Percentiles rank a stretch among this genome's conserved stretches.
Conservation (phyloP, 1,140 invertebrate genomes). For the Carposina sasakii region DNA sequence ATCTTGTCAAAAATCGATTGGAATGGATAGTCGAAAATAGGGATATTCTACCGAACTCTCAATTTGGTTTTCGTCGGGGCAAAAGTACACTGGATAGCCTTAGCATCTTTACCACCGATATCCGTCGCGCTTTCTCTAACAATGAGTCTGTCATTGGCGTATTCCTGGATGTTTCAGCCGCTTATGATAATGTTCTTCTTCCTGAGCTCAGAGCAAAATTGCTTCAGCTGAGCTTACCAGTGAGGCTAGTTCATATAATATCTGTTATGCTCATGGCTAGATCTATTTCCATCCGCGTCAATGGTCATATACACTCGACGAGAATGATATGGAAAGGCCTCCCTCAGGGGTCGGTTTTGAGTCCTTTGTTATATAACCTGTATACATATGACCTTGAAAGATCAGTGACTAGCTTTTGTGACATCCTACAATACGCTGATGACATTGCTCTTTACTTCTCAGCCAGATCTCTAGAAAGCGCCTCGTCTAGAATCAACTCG, state of each 20-base stretch:
- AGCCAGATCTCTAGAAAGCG: no score
- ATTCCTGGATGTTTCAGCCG: conserved; percentile 9
- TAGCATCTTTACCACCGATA: background rate
- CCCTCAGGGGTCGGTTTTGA: background rate
- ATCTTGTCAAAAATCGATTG: conserved; percentile 1
- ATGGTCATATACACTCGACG: no score
- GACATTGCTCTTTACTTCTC: no score
- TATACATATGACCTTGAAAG: no score
- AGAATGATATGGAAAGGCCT: background rate
- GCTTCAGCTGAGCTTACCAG: background rate
- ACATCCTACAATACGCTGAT: no score
- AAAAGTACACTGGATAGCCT: conserved; percentile 10
- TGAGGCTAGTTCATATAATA: background rate
- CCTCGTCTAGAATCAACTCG: no score
- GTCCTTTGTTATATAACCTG: conserved; percentile 8
- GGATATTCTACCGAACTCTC: background rate
- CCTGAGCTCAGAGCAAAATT: conserved; percentile 1
- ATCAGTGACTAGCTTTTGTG: no score
- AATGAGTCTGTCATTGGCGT: conserved; percentile 4
- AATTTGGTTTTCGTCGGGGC: conserved; percentile 4
- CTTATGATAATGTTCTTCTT: conserved; percentile 9
- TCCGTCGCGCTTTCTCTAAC: background rate
- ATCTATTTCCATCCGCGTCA: no score
- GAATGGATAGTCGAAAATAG: conserved; percentile 4
- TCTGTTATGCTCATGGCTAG: background rate